These are phyloP conservation scores for Paramormyrops hopkinsi DNA, from an alignment of 2,797 vertebrate genomes.

Conservation along the genomic window DNA sequence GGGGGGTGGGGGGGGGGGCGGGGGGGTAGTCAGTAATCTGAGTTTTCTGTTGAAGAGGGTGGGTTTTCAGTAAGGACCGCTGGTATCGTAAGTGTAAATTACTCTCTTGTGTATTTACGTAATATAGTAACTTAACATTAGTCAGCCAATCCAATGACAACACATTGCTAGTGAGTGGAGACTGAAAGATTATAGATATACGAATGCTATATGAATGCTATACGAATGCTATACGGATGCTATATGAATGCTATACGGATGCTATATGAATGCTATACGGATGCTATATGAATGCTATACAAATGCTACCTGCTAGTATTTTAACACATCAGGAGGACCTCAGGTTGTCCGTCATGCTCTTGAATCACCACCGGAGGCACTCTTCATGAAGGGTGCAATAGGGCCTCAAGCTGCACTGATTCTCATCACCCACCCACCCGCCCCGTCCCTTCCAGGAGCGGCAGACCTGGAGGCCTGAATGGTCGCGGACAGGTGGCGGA, in stretches of 20 bases:
- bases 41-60: not conserved
- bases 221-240: not conserved
- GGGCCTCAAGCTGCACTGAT: not conserved
- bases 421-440: not conserved
- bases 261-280: not conserved
- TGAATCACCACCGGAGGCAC: not conserved
- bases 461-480: not conserved
- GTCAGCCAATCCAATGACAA: not conserved
- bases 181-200: not conserved
- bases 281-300: not conserved
- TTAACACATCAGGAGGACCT: not conserved
- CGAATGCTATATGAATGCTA: too few relatives aligned
- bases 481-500: not conserved
- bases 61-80: not conserved
- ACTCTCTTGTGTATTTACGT: not conserved
- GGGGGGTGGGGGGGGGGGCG: too few relatives aligned
- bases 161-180: not conserved
- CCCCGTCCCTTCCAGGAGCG: not conserved
- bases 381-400: not conserved
- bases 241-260: not conserved
- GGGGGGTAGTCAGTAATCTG: not conserved
- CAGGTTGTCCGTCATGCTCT: not conserved
- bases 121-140: not conserved
- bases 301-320: not conserved
- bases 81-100: not conserved